Conservation (phyloP, 2,113 vertebrate genomes). For the Alectura lathami region DNA sequence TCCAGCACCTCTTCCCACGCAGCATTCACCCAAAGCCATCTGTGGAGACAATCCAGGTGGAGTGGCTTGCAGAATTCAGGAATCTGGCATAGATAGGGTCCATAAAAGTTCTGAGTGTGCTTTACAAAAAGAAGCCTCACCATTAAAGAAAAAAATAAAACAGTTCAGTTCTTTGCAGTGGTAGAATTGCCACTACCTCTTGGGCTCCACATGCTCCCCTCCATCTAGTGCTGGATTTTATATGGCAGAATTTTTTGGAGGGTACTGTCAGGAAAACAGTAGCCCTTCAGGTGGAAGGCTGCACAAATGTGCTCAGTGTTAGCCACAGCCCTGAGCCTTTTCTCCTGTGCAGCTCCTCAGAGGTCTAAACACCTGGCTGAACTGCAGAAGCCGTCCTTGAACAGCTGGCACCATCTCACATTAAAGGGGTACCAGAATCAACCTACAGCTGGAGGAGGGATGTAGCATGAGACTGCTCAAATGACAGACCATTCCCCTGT, state of each 20-base stretch:
- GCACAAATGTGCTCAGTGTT: not conserved
- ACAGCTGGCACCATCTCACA: not conserved
- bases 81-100: fast-evolving
- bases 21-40: not conserved
- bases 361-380: not conserved
- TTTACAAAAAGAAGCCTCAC: not conserved
- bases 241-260: not conserved
- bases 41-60: not conserved
- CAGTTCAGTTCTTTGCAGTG: not conserved
- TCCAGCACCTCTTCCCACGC: not conserved
- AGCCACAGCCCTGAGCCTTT: not conserved
- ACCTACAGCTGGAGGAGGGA: fast-evolving
- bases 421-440: not conserved
- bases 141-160: not conserved
- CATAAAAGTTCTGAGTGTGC: not conserved
- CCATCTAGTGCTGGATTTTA: not conserved
- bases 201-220: fast-evolving
- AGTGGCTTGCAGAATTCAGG: not conserved
- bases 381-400: not conserved
- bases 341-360: fast-evolving
- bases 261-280: not conserved
- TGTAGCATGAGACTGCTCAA: not conserved
- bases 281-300: not conserved
- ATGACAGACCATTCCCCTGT: fast-evolving
- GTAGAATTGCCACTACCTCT: not conserved